Evolutionary conservation across 2,888 invertebrate species (phyloP).

Genomic region (Deilephila porcellus): DNA sequence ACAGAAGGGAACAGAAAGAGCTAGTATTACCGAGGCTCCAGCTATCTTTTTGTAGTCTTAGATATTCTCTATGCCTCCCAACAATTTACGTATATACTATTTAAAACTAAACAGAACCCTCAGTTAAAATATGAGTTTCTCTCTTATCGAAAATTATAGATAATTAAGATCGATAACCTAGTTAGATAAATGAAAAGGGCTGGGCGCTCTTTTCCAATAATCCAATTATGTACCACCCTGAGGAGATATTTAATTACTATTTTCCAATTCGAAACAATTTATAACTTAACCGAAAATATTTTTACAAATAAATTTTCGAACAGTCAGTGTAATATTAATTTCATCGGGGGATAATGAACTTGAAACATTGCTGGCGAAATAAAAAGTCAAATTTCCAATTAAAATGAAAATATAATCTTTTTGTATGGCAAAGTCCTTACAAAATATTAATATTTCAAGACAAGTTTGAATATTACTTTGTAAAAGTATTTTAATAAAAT

Average conservation of each 20-base stretch:
- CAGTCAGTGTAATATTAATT: background rate
- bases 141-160: background rate
- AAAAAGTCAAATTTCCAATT: background rate
- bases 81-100: background rate
- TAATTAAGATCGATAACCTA: slow-evolving; percentile 41
- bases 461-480: no score
- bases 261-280: slow-evolving; percentile 13
- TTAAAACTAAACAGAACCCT: background rate
- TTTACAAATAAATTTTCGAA: background rate
- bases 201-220: slow-evolving; percentile 46
- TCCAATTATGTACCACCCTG: slow-evolving; percentile 45
- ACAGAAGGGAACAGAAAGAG: no score
- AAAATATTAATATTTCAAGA: no score
- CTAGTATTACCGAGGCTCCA: no score
- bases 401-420: background rate
- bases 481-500: no score
- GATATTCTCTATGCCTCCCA: no score
- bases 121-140: background rate
- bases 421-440: background rate
- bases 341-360: slow-evolving; percentile 1
- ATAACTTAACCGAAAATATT: background rate
- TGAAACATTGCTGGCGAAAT: background rate
- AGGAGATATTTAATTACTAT: slow-evolving; percentile 38
- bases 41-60: no score
- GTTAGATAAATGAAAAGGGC: slow-evolving; percentile 43